Evolutionary conservation across 2,113 vertebrate genomes (phyloP).

Genomic region (Psittacula cyanocephala): DNA sequence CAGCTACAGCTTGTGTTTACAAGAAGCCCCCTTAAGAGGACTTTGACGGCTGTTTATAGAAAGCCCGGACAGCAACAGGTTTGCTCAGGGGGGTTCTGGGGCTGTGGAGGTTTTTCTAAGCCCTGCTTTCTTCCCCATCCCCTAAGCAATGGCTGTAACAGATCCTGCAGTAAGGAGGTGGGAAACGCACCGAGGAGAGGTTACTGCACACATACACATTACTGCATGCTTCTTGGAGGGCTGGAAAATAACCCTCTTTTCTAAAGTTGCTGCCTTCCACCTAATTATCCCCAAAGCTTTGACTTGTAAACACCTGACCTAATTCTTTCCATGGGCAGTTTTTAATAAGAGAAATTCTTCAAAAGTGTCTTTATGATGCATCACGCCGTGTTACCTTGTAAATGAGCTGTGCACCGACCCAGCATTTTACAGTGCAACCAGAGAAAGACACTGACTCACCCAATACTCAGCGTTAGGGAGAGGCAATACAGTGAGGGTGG

Average conservation of each 20-base stretch:
- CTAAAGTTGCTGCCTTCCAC: constrained; percentile 50
- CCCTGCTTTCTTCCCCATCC: not conserved
- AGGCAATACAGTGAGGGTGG: not conserved
- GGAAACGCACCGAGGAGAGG: not conserved
- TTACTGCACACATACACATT: not conserved
- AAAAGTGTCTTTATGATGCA: constrained; percentile 72
- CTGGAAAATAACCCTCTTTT: constrained; percentile 54
- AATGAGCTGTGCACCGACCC: constrained; percentile 17
- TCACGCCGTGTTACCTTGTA: constrained; percentile 55
- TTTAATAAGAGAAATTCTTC: constrained; percentile 70
- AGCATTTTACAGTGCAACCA: not conserved
- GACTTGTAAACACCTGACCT: constrained; percentile 72
- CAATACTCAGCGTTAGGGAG: not conserved
- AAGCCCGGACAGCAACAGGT: not conserved
- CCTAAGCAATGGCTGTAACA: not conserved
- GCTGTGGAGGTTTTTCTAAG: constrained; percentile 36
- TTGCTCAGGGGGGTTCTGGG: constrained; percentile 11
- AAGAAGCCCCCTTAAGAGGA: constrained; percentile 41
- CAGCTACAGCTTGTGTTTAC: not conserved
- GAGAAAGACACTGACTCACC: constrained; percentile 53
- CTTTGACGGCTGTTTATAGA: not conserved
- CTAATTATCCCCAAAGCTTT: constrained; percentile 66
- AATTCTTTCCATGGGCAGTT: constrained; percentile 71
- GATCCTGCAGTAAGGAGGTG: constrained; percentile 32
- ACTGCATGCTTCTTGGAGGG: constrained; percentile 38